A percentile compares a stretch with the other conserved stretches of the same genome.
Evolutionary conservation across 2,888 invertebrate genomes (phyloP).

Genomic region (Volucella zonaria): DNA sequence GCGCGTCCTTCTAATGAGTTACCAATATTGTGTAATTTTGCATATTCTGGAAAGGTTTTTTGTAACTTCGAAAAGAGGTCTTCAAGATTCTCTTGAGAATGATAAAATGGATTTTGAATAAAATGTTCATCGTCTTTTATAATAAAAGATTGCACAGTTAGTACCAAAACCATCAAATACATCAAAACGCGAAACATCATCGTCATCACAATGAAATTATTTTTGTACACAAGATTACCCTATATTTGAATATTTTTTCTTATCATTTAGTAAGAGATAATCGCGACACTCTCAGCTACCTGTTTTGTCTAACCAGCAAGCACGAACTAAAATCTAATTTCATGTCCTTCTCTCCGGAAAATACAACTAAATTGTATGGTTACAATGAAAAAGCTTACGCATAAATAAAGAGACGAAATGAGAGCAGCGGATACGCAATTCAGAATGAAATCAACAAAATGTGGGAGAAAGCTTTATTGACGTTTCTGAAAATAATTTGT

Average conservation of each 20-base stretch:
- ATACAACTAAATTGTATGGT: conserved; percentile 23
- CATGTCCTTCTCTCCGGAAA: conserved; percentile 26
- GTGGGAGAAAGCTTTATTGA: conserved; percentile 37
- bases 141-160: conserved; percentile 61
- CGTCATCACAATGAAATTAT: neutral
- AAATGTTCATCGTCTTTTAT: conserved; percentile 84
- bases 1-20: conserved; percentile 91
- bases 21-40: conserved; percentile 90
- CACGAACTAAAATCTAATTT: conserved; percentile 20
- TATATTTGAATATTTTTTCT: neutral
- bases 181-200: conserved; percentile 37
- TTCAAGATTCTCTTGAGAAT: conserved; percentile 88
- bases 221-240: neutral
- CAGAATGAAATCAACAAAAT: neutral
- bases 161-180: conserved; percentile 26
- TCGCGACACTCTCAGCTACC: neutral
- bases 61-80: conserved; percentile 86
- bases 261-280: conserved; percentile 2
- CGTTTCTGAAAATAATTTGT: conserved; percentile 22
- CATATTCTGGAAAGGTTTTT: conserved; percentile 87
- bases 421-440: neutral
- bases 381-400: conserved; percentile 32
- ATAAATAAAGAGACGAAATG: conserved; percentile 6
- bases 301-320: conserved; percentile 26
- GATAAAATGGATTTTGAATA: conserved; percentile 85